Percentiles rank a stretch among this genome's conserved stretches.
Evolutionary conservation across 2,113 vertebrate genomes (phyloP).

Genomic region (Mustela lutreola): DNA sequence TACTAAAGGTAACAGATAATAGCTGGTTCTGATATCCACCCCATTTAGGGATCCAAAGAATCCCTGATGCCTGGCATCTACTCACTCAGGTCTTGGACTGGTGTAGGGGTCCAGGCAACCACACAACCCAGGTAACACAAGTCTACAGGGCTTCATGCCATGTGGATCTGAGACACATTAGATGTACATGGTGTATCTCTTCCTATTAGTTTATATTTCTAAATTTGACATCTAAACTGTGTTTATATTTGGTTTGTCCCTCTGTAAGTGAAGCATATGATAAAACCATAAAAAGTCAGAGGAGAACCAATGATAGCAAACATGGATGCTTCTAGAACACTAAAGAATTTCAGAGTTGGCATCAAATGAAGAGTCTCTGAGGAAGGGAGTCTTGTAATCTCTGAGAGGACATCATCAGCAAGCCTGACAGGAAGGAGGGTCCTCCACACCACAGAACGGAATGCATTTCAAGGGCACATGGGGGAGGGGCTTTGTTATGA

Average conservation of each 20-base stretch:
- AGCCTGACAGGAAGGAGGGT: neutral
- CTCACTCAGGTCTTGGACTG: neutral
- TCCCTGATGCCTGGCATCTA: rapidly evolving
- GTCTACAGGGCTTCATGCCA: rapidly evolving
- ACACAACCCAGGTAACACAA: rapidly evolving
- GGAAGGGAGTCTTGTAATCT: rapidly evolving
- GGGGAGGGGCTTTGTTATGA: rapidly evolving
- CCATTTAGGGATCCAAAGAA: neutral
- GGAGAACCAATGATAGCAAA: neutral
- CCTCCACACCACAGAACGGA: no score
- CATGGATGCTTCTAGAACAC: neutral
- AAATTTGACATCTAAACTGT: neutral
- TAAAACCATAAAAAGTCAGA: rapidly evolving
- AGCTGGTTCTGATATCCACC: neutral
- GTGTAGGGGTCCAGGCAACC: rapidly evolving
- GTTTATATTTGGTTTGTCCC: neutral
- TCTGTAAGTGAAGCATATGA: neutral
- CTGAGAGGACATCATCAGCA: rapidly evolving
- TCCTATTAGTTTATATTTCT: neutral
- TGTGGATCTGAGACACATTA: neutral
- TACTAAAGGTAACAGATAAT: neutral
- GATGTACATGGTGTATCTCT: neutral
- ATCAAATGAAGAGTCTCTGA: neutral
- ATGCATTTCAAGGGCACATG: rapidly evolving
- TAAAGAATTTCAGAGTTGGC: neutral